phyloP scores from a whole-genome alignment of 2,888 invertebrate genomes.

The Kuschelorhynchus macadamiae region DNA sequence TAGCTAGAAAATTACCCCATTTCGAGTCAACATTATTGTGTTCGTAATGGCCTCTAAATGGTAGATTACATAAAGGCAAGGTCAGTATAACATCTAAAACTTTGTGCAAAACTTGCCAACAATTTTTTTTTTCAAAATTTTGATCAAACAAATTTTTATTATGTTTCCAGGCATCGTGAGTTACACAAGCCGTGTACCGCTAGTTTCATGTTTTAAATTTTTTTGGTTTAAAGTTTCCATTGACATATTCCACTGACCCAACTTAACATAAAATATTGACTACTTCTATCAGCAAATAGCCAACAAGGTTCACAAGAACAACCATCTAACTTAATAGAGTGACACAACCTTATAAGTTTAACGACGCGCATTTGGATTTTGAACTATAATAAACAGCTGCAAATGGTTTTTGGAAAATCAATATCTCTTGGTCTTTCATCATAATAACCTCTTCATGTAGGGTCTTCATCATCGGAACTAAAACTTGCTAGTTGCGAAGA shows the following conservation, averaged over 20 bases:
- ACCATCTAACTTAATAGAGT: not conserved
- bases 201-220: not conserved
- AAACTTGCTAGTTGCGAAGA: no score
- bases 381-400: no score
- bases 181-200: not conserved
- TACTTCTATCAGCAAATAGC: not conserved
- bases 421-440: no score
- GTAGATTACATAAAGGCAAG: not conserved
- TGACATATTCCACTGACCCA: not conserved
- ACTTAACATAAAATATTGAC: conserved; percentile 2
- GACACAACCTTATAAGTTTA: no score
- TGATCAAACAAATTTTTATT: no score
- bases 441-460: no score
- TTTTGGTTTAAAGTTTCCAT: not conserved
- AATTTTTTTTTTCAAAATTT: no score
- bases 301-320: not conserved
- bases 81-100: not conserved
- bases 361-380: no score
- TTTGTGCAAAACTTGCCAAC: no score
- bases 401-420: no score
- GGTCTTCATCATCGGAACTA: no score
- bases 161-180: no score
- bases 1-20: not conserved
- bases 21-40: not conserved
- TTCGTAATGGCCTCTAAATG: not conserved